phyloP scores from a whole-genome alignment of 2,888 invertebrate genomes.

The Neoascia interrupta region DNA sequence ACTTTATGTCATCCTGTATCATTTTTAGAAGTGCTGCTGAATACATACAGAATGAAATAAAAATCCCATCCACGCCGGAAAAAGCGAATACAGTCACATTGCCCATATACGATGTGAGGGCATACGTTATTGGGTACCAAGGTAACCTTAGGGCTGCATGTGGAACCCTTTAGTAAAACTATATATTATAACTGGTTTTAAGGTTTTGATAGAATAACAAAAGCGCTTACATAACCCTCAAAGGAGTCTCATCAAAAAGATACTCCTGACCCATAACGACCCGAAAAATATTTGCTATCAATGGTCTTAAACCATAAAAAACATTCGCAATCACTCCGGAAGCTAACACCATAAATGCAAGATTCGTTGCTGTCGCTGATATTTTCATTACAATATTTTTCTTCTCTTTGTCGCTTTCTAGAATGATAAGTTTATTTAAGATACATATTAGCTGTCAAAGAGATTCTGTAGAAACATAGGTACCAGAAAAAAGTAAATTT shows the following conservation, averaged over 20 bases:
- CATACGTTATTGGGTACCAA: conserved; percentile 52
- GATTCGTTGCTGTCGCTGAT: conserved; percentile 12
- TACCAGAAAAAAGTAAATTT: too few relatives aligned
- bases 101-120: conserved; percentile 24
- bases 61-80: conserved; percentile 47
- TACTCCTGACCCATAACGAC: conserved; percentile 21
- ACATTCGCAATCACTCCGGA: conserved; percentile 16
- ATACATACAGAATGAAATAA: conserved; percentile 39
- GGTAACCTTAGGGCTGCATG: conserved; percentile 16
- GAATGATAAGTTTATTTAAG: too few relatives aligned
- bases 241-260: conserved; percentile 35
- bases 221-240: conserved; percentile 43
- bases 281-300: conserved; percentile 21
- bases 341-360: conserved; percentile 18
- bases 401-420: conserved; percentile 17
- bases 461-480: too few relatives aligned
- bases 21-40: conserved; percentile 35
- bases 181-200: background rate
- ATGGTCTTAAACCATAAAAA: conserved; percentile 20
- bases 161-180: conserved; percentile 30
- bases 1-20: conserved; percentile 26
- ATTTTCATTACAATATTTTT: background rate
- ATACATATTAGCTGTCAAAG: too few relatives aligned
- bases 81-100: conserved; percentile 16
- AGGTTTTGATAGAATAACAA: too few relatives aligned